These are phyloP conservation scores for Enteromius argenteus DNA, from an alignment of 2,797 vertebrate species.

Conservation along the genomic window DNA sequence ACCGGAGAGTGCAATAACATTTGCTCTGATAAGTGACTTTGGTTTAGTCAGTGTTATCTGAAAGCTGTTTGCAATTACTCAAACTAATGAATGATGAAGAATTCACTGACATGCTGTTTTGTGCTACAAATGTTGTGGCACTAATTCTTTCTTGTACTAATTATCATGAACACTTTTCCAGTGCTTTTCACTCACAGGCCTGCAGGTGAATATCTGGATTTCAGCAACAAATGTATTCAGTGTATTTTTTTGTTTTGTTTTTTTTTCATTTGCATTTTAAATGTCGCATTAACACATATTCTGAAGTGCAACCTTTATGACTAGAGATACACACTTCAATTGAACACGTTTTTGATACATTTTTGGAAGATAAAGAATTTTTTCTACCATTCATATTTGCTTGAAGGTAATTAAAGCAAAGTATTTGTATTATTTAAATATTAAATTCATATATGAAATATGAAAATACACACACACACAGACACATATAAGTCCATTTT, in stretches of 20 bases:
- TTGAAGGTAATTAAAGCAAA: not conserved
- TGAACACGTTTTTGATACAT: not conserved
- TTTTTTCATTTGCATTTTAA: not conserved
- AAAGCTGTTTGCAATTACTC: conserved; percentile 27
- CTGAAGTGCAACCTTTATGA: not conserved
- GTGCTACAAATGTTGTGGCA: not conserved
- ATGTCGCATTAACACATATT: not conserved
- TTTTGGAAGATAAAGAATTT: not conserved
- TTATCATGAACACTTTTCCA: not conserved
- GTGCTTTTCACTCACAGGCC: not conserved
- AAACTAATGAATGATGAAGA: conserved; percentile 27
- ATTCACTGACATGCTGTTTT: conserved; percentile 5
- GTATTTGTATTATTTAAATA: not conserved
- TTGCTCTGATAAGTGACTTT: conserved; percentile 11
- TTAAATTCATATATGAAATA: too few species aligned
- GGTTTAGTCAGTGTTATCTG: conserved; percentile 14
- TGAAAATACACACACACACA: too few species aligned
- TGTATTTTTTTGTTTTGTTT: too few species aligned
- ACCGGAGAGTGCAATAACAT: not conserved
- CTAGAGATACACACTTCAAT: not conserved
- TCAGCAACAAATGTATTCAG: not conserved
- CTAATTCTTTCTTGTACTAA: conserved; percentile 11
- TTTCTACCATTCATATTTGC: not conserved
- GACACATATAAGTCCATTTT: too few species aligned
- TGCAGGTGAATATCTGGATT: conserved; percentile 3